Conservation (phyloP, 2,797 vertebrate genomes). For the Eremophila alpestris region DNA sequence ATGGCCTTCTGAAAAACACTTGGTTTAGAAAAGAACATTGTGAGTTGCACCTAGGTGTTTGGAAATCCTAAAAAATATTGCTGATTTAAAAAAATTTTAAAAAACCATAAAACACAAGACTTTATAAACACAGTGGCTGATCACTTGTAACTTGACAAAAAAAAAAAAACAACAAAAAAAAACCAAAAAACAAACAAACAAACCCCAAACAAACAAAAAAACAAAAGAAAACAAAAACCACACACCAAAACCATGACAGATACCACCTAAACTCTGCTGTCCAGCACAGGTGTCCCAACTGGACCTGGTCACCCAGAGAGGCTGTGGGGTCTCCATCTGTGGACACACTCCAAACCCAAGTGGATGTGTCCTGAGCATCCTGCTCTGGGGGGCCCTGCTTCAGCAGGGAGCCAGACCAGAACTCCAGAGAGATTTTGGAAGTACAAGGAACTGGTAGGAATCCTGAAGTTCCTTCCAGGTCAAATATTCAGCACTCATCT, state of each 20-base stretch:
- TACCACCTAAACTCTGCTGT: rapidly evolving
- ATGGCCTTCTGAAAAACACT: neutral
- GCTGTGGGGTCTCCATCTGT: neutral
- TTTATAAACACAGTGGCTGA: neutral
- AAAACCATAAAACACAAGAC: rapidly evolving
- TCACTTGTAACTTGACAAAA: rapidly evolving
- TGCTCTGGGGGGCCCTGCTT: neutral
- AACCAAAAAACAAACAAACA: too few relatives aligned
- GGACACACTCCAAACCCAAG: neutral
- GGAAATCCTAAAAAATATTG: neutral
- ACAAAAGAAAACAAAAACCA: too few relatives aligned
- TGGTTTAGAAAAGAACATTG: neutral
- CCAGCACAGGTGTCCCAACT: neutral
- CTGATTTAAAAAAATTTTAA: neutral
- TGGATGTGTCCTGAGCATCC: neutral
- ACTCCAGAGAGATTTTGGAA: neutral
- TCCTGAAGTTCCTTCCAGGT: neutral
- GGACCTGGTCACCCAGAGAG: neutral
- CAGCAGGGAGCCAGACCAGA: neutral
- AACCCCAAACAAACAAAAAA: too few relatives aligned
- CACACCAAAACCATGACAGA: too few relatives aligned
- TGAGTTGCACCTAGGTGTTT: neutral
- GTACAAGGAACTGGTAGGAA: neutral
- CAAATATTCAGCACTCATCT: neutral
- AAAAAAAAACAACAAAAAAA: neutral